Evolutionary conservation across 2,797 vertebrate genomes (phyloP).

Genomic region (Manis pentadactyla): DNA sequence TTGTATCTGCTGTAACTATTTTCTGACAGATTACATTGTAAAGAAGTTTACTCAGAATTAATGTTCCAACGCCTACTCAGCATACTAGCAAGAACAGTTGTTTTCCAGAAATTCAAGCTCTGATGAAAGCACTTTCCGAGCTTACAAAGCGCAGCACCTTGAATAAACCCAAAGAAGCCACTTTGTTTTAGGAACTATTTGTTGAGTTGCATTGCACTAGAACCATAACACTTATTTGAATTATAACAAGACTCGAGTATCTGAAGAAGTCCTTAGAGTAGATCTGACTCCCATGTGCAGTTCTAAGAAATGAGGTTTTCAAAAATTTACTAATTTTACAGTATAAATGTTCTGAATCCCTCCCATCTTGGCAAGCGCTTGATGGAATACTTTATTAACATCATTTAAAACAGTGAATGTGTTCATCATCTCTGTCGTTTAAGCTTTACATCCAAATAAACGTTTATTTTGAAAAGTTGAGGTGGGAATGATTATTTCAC

Average conservation of each 20-base stretch:
- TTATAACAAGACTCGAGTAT: neutral
- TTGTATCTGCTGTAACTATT: slow-evolving; percentile 65
- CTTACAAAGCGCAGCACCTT: neutral
- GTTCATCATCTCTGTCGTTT: slow-evolving; percentile 7
- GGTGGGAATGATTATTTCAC: neutral
- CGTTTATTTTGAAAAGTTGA: slow-evolving; percentile 11
- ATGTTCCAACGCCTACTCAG: slow-evolving; percentile 64
- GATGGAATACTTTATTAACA: slow-evolving; percentile 21
- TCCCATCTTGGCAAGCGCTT: neutral
- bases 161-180: neutral
- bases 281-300: neutral
- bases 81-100: slow-evolving; percentile 48
- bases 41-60: slow-evolving; percentile 59
- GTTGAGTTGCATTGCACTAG: neutral
- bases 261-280: neutral
- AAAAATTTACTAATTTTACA: neutral
- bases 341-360: neutral
- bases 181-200: neutral
- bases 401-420: slow-evolving; percentile 10
- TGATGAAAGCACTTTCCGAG: slow-evolving; percentile 25
- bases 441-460: slow-evolving; percentile 16
- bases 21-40: slow-evolving; percentile 66
- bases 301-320: neutral
- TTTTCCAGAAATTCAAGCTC: slow-evolving; percentile 58
- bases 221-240: neutral